A percentile compares a stretch with the other conserved stretches of the same genome.
These are phyloP conservation scores for Eurystomus gularis DNA, from an alignment of 2,113 vertebrate genomes.

Conservation along the genomic window DNA sequence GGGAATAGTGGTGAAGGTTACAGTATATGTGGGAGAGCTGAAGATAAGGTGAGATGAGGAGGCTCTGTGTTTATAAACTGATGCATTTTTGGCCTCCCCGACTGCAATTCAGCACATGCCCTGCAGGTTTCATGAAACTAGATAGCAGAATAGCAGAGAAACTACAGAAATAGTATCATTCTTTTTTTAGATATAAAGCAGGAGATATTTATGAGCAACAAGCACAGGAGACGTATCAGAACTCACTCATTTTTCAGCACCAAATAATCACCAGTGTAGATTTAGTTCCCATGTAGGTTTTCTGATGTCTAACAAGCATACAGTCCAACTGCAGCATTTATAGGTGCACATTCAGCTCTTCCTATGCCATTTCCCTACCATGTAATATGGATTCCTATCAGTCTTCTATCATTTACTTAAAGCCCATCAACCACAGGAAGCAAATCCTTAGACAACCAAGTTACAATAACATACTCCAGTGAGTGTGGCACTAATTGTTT, in stretches of 20 bases:
- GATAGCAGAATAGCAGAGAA: neutral
- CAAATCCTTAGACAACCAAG: neutral
- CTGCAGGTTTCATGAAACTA: neutral
- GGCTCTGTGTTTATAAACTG: neutral
- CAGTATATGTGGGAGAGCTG: neutral
- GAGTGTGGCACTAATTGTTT: neutral
- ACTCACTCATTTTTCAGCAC: neutral
- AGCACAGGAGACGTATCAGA: neutral
- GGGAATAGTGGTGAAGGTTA: neutral
- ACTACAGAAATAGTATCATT: neutral
- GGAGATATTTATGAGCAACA: neutral
- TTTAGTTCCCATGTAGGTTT: neutral
- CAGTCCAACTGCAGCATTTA: neutral
- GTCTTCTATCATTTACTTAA: neutral
- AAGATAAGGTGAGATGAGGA: neutral
- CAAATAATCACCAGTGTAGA: neutral
- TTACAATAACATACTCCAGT: neutral
- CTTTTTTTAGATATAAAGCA: too few species aligned
- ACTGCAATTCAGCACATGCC: neutral
- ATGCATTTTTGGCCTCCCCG: neutral
- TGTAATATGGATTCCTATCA: neutral
- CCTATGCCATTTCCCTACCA: neutral
- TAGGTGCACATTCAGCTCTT: neutral
- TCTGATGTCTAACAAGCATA: neutral
- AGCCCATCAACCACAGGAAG: neutral